Conservation (phyloP, 2,888 invertebrate genomes). For the Apodemia mormo region DNA sequence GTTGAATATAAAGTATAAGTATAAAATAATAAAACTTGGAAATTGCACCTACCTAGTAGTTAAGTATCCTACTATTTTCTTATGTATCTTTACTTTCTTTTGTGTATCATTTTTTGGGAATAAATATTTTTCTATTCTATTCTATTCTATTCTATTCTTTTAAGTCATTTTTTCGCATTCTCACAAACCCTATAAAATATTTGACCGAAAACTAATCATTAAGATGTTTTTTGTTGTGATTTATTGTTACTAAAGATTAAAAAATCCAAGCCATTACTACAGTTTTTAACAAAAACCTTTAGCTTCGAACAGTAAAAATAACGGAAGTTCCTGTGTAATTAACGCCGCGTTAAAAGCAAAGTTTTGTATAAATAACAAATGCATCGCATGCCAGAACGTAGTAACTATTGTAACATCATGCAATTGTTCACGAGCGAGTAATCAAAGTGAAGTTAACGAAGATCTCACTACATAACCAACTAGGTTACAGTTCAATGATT, state of each 20-base stretch:
- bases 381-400: constrained; percentile 23
- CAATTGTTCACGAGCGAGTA: constrained; percentile 46
- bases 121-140: no score
- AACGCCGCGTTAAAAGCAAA: not conserved
- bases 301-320: not conserved
- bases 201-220: no score
- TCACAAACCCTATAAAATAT: no score
- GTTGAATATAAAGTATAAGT: no score
- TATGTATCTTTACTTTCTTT: no score
- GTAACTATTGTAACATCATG: constrained; percentile 17
- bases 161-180: no score
- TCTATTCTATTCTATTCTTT: no score
- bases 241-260: not conserved
- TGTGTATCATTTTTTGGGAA: no score
- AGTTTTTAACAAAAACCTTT: not conserved
- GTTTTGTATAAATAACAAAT: constrained; percentile 12
- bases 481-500: constrained; percentile 33
- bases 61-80: no score
- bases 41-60: no score
- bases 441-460: constrained; percentile 45
- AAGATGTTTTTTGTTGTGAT: not conserved
- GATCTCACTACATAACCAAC: constrained; percentile 35
- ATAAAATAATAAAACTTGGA: no score
- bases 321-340: not conserved
- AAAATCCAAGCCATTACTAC: not conserved